These are phyloP conservation scores for Tympanuchus pallidicinctus DNA, from an alignment of 2,113 vertebrate genomes.

Conservation along the genomic window DNA sequence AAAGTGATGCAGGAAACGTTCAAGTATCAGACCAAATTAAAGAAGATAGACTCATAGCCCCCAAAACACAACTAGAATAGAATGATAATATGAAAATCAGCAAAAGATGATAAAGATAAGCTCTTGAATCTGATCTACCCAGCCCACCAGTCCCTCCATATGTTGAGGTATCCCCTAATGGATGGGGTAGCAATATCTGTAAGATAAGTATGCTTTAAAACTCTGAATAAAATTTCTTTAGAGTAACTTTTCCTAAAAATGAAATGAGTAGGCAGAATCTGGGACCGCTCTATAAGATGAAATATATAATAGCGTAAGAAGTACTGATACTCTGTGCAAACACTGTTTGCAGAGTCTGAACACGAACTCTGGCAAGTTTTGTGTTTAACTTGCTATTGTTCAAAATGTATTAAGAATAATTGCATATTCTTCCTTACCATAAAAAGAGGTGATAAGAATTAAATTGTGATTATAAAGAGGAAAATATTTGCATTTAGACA, in stretches of 20 bases:
- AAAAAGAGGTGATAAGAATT: background rate
- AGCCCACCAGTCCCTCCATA: background rate
- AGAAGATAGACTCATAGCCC: background rate
- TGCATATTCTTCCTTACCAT: background rate
- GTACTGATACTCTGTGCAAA: background rate
- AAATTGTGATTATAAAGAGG: background rate
- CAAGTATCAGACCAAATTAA: background rate
- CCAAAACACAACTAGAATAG: background rate
- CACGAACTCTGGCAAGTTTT: background rate
- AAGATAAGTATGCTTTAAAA: background rate
- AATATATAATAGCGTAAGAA: background rate
- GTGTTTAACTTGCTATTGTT: background rate
- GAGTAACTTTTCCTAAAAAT: background rate
- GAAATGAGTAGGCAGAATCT: background rate
- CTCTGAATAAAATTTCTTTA: background rate
- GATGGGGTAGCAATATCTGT: background rate
- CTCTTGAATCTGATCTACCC: background rate
- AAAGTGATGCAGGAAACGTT: background rate
- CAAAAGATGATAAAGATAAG: background rate
- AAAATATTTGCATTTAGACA: background rate
- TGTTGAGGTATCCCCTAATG: background rate
- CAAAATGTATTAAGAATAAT: background rate
- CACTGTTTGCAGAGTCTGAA: background rate
- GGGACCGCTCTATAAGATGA: background rate
- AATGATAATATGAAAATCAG: background rate